Evolutionary conservation across 2,888 invertebrate genomes (phyloP).

Genomic region (Hypselothyrea guttata): DNA sequence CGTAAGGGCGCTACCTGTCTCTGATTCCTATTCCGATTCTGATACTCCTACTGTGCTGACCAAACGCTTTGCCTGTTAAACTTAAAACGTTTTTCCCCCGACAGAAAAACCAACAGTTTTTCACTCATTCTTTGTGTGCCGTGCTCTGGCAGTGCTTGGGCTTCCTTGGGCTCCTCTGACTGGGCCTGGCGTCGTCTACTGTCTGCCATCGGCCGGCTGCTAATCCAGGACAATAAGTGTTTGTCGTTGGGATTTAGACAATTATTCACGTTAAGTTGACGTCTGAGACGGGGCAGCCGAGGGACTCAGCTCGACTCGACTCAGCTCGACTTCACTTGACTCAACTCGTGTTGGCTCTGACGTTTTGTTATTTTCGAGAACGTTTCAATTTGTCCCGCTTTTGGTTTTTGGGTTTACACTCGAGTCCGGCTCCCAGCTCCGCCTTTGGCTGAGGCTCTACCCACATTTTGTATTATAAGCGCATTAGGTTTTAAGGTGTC

Average conservation of each 20-base stretch:
- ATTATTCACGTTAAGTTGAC: slow-evolving; percentile 77
- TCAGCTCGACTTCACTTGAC: neutral
- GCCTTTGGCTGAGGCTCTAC: slow-evolving; percentile 20
- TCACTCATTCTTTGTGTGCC: slow-evolving; percentile 59
- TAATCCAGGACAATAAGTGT: slow-evolving; percentile 77
- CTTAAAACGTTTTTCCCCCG: slow-evolving; percentile 67
- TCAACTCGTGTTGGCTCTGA: slow-evolving; percentile 9
- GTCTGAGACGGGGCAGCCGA: slow-evolving; percentile 68
- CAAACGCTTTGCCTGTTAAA: slow-evolving; percentile 69
- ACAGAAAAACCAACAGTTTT: slow-evolving; percentile 41
- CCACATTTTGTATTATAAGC: slow-evolving; percentile 77
- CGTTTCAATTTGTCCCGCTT: slow-evolving; percentile 74
- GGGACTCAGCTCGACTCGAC: slow-evolving; percentile 10
- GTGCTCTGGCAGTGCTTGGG: slow-evolving; percentile 51
- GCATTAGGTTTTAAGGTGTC: slow-evolving; percentile 78
- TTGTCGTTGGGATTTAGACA: slow-evolving; percentile 77
- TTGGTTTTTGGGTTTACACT: slow-evolving; percentile 14
- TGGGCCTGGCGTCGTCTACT: slow-evolving; percentile 11
- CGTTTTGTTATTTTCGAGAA: slow-evolving; percentile 69
- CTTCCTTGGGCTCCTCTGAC: slow-evolving; percentile 30
- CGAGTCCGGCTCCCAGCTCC: neutral
- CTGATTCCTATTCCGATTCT: slow-evolving; percentile 14
- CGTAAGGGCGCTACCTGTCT: slow-evolving; percentile 11
- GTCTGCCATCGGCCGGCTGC: slow-evolving; percentile 53
- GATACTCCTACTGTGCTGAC: slow-evolving; percentile 38